A percentile compares a stretch with the other conserved stretches of the same genome.
Conservation (phyloP, 2,797 vertebrate species). For the Oreochromis grahami region DNA sequence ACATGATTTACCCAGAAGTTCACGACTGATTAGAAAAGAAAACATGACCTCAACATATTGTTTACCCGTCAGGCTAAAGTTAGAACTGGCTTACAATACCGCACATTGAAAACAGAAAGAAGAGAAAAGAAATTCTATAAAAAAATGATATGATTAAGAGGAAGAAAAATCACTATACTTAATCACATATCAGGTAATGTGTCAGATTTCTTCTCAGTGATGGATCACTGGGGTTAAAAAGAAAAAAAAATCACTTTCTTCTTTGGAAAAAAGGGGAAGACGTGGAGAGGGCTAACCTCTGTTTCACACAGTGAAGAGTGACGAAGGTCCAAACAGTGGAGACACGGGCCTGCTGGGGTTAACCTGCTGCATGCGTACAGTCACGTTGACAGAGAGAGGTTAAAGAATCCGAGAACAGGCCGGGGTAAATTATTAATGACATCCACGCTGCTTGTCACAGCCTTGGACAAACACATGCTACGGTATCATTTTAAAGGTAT, state of each 20-base stretch:
- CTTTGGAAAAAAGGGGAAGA: not conserved
- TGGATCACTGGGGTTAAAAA: not conserved
- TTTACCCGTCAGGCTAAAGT: not conserved
- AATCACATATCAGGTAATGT: not conserved
- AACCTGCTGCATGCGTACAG: constrained; percentile 9
- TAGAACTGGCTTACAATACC: accelerated
- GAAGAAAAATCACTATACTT: not conserved
- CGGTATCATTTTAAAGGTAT: not conserved
- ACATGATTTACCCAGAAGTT: not conserved
- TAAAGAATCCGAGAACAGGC: not conserved
- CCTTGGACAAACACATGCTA: not conserved
- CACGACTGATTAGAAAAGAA: not conserved
- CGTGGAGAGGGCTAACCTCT: constrained; percentile 64
- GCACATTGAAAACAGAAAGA: not conserved
- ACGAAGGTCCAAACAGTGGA: constrained; percentile 50
- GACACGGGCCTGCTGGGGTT: constrained; percentile 57
- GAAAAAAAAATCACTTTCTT: not conserved
- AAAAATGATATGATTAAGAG: not conserved
- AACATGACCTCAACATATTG: not conserved
- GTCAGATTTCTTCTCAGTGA: not conserved
- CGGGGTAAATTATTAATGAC: not conserved
- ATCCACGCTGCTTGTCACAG: not conserved
- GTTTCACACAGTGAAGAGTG: constrained; percentile 41
- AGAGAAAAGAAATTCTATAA: not conserved
- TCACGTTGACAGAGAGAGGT: constrained; percentile 11